These are phyloP conservation scores for Polymixis flavicincta DNA, from an alignment of 2,888 invertebrate genomes.

Conservation along the genomic window DNA sequence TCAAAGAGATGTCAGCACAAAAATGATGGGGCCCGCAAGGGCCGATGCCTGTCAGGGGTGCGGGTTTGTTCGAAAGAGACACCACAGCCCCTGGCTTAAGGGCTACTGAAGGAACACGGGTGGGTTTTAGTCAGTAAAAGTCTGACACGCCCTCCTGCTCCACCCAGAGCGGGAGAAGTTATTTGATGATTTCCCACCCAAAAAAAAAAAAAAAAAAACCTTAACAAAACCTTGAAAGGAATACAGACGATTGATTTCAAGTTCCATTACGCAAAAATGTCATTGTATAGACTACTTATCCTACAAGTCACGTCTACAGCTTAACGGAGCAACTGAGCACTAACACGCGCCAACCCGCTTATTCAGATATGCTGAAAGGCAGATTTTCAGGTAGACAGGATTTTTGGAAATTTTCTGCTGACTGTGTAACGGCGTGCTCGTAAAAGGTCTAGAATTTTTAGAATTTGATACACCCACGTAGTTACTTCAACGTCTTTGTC, in stretches of 20 bases:
- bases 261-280: not conserved
- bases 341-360: slow-evolving; percentile 19
- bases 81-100: no score
- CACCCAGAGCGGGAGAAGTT: no score
- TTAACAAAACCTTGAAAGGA: not conserved
- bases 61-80: no score
- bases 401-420: not conserved
- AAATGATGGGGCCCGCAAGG: no score
- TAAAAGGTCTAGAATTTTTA: not conserved
- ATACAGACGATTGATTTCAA: slow-evolving; percentile 10
- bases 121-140: no score
- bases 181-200: no score
- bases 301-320: slow-evolving; percentile 7
- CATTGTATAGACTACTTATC: not conserved
- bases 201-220: no score
- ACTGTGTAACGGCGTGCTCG: not conserved
- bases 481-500: no score
- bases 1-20: no score
- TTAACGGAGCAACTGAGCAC: not conserved
- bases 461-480: not conserved
- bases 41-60: no score
- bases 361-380: slow-evolving; percentile 27
- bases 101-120: no score
- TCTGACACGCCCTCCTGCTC: no score
- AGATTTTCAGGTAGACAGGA: slow-evolving; percentile 19